These are phyloP conservation scores for Scolanthus callimorphus DNA, from an alignment of 92 coral and sea anemone species.

Conservation along the genomic window DNA sequence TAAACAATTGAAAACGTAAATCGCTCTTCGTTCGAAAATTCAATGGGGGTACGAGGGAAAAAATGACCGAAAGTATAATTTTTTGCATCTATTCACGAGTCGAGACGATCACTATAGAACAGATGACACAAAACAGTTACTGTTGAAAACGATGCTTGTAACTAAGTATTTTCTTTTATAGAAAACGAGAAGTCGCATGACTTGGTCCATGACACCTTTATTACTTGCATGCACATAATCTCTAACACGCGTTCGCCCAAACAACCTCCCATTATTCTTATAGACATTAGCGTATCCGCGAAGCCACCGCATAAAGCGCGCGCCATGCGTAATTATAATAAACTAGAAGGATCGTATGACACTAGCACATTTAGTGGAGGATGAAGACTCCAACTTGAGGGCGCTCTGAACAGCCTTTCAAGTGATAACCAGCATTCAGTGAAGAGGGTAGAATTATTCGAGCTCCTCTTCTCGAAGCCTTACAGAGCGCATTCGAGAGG, in stretches of 20 bases:
- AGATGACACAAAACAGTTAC: no score
- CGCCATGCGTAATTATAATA: not conserved
- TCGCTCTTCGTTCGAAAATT: no score
- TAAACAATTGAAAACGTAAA: slow-evolving; percentile 41
- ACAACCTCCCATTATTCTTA: slow-evolving; percentile 56
- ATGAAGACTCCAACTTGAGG: slow-evolving; percentile 11
- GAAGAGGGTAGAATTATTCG: slow-evolving; percentile 18
- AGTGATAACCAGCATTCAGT: slow-evolving; percentile 31
- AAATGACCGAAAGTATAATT: no score
- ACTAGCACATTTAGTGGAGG: slow-evolving; percentile 14
- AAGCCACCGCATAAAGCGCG: slow-evolving; percentile 9
- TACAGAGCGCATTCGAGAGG: not conserved
- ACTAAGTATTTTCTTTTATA: no score
- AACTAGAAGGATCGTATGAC: slow-evolving; percentile 20
- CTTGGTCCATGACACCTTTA: no score
- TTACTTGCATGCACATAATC: no score
- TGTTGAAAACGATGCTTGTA: no score
- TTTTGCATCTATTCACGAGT: no score
- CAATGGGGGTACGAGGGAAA: no score
- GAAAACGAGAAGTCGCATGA: no score
- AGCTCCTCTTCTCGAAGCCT: not conserved
- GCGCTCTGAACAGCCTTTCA: slow-evolving; percentile 34
- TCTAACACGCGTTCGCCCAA: slow-evolving; percentile 91
- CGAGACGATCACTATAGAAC: no score
- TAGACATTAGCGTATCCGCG: slow-evolving; percentile 1